phyloP scores from a whole-genome alignment of 1,140 invertebrate species.

The Drosophila triauraria region DNA sequence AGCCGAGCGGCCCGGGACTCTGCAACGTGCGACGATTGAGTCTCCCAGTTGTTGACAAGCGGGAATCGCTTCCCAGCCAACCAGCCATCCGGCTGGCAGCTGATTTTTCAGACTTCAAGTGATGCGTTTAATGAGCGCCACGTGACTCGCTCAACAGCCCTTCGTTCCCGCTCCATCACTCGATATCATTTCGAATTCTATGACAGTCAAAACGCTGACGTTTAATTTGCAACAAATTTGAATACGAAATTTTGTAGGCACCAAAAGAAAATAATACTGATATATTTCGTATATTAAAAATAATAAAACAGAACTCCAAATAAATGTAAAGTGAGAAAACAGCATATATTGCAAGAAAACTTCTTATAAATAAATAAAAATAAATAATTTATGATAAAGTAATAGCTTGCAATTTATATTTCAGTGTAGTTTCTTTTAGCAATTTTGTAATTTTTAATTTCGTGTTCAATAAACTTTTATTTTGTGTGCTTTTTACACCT shows the following conservation, averaged over 20 bases:
- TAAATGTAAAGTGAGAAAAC: too few relatives aligned
- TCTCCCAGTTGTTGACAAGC: constrained; percentile 45
- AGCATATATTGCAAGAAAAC: too few relatives aligned
- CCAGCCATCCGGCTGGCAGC: constrained; percentile 12
- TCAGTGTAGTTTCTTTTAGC: not conserved
- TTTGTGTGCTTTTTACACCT: constrained; percentile 56
- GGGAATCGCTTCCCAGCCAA: constrained; percentile 17
- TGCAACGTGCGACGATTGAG: constrained; percentile 44
- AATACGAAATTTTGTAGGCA: constrained; percentile 14
- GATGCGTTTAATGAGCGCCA: constrained; percentile 84
- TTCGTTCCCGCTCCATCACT: constrained; percentile 4
- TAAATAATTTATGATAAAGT: too few relatives aligned
- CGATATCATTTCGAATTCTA: constrained; percentile 42
- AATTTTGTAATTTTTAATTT: constrained; percentile 39
- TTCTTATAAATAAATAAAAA: too few relatives aligned
- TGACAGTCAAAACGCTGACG: constrained; percentile 33
- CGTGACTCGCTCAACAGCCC: constrained; percentile 49
- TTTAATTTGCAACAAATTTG: constrained; percentile 59
- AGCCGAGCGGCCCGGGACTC: constrained; percentile 41
- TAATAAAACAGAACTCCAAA: too few relatives aligned
- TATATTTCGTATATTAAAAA: not conserved
- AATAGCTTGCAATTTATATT: not conserved
- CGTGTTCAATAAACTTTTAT: constrained; percentile 61
- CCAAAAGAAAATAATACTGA: not conserved
- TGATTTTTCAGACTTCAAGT: constrained; percentile 80